Evolutionary conservation across 53 echinoderm and acorn worm species (phyloP).

Genomic region (Crossaster papposus): DNA sequence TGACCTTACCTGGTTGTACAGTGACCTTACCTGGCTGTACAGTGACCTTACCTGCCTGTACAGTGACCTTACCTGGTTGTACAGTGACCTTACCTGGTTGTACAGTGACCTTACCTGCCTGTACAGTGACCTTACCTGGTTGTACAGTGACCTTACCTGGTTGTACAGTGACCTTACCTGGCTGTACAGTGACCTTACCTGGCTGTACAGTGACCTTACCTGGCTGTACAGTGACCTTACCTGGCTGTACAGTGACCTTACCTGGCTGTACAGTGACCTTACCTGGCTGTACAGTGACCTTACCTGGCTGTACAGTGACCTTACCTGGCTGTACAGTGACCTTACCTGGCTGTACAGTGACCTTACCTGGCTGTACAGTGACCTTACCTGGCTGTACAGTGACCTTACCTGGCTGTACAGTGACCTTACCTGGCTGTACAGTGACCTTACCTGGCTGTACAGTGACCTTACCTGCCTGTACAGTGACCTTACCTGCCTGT

Average conservation of each 20-base stretch:
- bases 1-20: background rate
- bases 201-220: no score
- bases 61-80: background rate
- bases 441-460: no score
- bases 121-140: background rate
- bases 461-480: background rate
- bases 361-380: no score
- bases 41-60: background rate
- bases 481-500: background rate
- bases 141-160: background rate
- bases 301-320: background rate
- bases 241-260: no score
- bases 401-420: no score
- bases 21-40: background rate
- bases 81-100: background rate
- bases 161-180: background rate
- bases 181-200: background rate
- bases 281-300: no score
- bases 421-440: background rate
- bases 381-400: background rate
- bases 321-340: no score
- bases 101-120: background rate
- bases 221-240: background rate
- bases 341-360: background rate
- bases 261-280: background rate